Base-by-base conservation (phyloP, 2,888 invertebrate species). In the Acronicta psi region DNA sequence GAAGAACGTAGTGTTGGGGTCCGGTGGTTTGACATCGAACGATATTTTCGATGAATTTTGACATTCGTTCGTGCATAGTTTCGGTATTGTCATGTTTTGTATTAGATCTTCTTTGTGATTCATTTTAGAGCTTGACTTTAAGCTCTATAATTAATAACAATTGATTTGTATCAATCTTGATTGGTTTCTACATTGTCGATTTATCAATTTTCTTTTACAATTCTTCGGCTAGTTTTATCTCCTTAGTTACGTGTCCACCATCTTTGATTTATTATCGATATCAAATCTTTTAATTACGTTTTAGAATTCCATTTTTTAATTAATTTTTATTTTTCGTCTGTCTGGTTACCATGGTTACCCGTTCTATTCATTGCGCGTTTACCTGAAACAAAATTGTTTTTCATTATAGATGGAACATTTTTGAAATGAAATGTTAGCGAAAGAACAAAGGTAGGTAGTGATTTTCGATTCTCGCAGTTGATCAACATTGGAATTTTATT, bases 31-130 rank as follows among this genome's bases (percentile, higher is more conserved):
- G 2, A 89, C 66, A 8, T 83, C 81, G 57, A 86, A 82, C 3
- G 75, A 75, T 68, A 86, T 80, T 81, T 83, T 83, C 29, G 84
- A 82, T 45, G 82, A 78, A 67, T 90, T 89, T 20, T 82, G 83
- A 69, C 90, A 91, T 46, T 85, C 81, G 54, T 82, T 74, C 17
- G 75, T 49, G 31, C 76, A 76, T 50, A 75, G 44, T 46, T 67
- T 75, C 5, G 65, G 51, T 53, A 67, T 57, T 52, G 65, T 68
- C 62, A 77, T 75, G 45, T 73, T 77, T 57, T 73, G 61, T 52
- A 70, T 59, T 54, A 63, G n/a, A 0, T 52, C 43, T 25, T 61
- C 56, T 45, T 59, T 62, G 40, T 59, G 54, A 69, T 61, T 75
- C 77, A 77, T 76, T 51, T 65, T 69, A 46, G 49, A 50, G 34